Conservation (phyloP, 2,888 invertebrate genomes). For the Suillia variegata region DNA sequence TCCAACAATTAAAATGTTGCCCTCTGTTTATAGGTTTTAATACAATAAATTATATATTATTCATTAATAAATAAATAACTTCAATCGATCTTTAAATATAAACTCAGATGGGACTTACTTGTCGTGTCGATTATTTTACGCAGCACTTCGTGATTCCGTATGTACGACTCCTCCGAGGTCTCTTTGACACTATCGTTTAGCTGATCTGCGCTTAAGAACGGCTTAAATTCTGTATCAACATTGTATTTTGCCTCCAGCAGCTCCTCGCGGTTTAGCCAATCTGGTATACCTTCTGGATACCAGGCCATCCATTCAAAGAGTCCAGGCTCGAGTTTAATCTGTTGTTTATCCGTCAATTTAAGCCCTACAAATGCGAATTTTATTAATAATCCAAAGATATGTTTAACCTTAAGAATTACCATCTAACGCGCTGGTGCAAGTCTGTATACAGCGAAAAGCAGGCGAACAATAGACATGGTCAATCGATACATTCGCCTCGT, state of each 20-base stretch:
- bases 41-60: no score
- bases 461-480: conserved; percentile 85
- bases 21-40: no score
- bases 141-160: conserved; percentile 67
- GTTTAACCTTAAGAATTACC: no score
- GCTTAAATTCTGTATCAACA: conserved; percentile 73
- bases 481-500: conserved; percentile 70
- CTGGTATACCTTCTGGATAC: conserved; percentile 79
- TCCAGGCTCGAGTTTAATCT: conserved; percentile 84
- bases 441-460: conserved; percentile 89
- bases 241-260: conserved; percentile 75
- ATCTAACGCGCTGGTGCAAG: conserved; percentile 71
- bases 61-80: no score
- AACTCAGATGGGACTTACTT: no score
- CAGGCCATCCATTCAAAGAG: conserved; percentile 93
- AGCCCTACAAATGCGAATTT: conserved; percentile 66
- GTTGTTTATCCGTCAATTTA: conserved; percentile 65
- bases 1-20: conserved; percentile 87
- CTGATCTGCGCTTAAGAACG: conserved; percentile 65
- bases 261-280: conserved; percentile 79
- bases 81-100: no score
- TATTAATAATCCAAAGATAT: no score
- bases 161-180: conserved; percentile 71
- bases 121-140: conserved; percentile 66
- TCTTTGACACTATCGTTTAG: conserved; percentile 65